Base-by-base conservation (phyloP, 2,113 vertebrate genomes). In the Cebus imitator region DNA sequence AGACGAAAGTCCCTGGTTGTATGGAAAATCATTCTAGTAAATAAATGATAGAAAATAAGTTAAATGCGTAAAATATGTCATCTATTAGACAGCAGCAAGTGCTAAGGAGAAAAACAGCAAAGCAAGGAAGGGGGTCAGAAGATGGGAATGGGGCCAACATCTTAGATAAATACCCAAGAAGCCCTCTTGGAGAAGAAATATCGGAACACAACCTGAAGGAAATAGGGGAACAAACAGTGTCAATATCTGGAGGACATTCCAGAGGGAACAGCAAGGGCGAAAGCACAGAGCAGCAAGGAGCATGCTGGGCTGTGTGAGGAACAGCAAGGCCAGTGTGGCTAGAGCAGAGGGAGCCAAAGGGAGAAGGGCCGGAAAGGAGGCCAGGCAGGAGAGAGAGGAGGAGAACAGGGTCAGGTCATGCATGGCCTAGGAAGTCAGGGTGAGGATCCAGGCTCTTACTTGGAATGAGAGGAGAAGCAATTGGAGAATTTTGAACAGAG, bases 221-320 rank as follows among this genome's bases (percentile, higher is more conserved):
- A 82, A 30, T 68, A 13, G 55, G 5, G 18, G 57, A 13, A 89
- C 8, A 73, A 37, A 52, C 14, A 20, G 3, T 10, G 45, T 58
- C 57, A 82, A 11, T 68, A 25, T 45, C 61, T 40, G 0, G 37
- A 4, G 17, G 82, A 5, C 17, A 30, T 73, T 82, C 70, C 37
- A 43, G 37, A 91, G 57, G 68, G 66, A 75, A 40, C 50, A 84
- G 43, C 8, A 6, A 35, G 45, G 21, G 32, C 37, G 17, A 16
- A 88, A 43, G 35, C 48, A 9, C 3, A 1, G 57, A 68, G 85
- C 40, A 8, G 89, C 23, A 8, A 48, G 55, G 23, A n/a, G 3
- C 0, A 0, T 10, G 32, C 12, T 0, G 1, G 57, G 32, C 43
- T 76, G 23, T 6, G 0, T 13, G 1, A 82, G 75, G 52, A 87